Percentiles rank a stretch among this genome's conserved stretches.
Conservation (phyloP, 2,888 invertebrate species). For the Drosophila paramelanica region DNA sequence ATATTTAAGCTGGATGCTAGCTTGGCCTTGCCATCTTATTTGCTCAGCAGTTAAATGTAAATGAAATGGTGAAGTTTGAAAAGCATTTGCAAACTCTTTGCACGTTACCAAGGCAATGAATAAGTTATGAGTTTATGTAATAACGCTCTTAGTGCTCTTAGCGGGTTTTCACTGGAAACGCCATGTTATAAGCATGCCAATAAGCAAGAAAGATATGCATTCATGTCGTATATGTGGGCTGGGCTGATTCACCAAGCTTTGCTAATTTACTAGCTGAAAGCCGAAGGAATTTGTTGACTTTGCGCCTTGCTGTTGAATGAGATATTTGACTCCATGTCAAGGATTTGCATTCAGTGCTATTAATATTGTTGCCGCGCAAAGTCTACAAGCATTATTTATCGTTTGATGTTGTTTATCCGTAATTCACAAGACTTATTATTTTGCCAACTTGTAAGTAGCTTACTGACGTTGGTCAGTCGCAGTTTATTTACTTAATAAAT, state of each 20-base stretch:
- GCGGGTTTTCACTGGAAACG: slow-evolving; percentile 33
- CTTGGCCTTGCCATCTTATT: slow-evolving; percentile 10
- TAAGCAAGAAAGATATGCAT: slow-evolving; percentile 22
- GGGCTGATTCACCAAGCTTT: slow-evolving; percentile 5
- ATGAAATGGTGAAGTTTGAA: slow-evolving; percentile 1
- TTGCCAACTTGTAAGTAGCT: slow-evolving; percentile 46
- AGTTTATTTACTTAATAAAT: slow-evolving; percentile 54
- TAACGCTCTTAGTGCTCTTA: slow-evolving; percentile 44
- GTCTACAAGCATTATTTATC: slow-evolving; percentile 26
- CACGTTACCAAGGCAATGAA: slow-evolving; percentile 23
- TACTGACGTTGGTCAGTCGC: slow-evolving; percentile 33
- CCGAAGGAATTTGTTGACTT: slow-evolving; percentile 40
- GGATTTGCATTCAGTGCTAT: slow-evolving; percentile 25
- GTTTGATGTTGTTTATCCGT: slow-evolving; percentile 48
- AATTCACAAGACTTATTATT: slow-evolving; percentile 16
- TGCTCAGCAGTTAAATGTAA: not conserved
- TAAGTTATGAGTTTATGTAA: slow-evolving; percentile 62
- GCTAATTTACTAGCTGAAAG: slow-evolving; percentile 36
- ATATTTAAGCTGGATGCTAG: too few relatives aligned
- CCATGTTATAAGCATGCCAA: not conserved
- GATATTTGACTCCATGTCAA: slow-evolving; percentile 7
- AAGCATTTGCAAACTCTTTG: slow-evolving; percentile 28
- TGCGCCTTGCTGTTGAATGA: not conserved
- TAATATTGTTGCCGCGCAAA: slow-evolving; percentile 41
- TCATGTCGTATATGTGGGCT: slow-evolving; percentile 1